Conservation (phyloP, 2,888 invertebrate species). For the Cryptops parisi region DNA sequence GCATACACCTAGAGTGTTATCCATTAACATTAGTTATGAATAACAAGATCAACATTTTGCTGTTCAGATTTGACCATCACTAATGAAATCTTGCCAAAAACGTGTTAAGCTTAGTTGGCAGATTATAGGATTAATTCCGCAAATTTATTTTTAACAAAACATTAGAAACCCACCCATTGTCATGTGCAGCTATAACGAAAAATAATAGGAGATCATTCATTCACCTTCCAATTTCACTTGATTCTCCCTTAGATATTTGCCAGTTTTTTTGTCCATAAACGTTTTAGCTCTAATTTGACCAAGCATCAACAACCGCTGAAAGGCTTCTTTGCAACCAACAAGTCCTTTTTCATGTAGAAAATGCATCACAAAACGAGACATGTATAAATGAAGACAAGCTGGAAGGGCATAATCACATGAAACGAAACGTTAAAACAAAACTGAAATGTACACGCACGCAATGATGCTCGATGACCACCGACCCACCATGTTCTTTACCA, state of each 20-base stretch:
- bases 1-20: too few relatives aligned
- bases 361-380: constrained; percentile 85
- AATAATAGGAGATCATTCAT: too few relatives aligned
- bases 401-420: constrained; percentile 17
- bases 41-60: too few relatives aligned
- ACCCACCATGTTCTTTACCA: constrained; percentile 79
- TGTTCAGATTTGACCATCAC: too few relatives aligned
- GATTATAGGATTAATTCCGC: too few relatives aligned
- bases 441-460: constrained; percentile 16
- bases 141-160: not conserved
- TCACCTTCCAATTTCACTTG: constrained; percentile 44
- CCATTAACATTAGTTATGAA: too few relatives aligned
- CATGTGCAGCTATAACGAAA: too few relatives aligned
- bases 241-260: constrained; percentile 57
- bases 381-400: constrained; percentile 91
- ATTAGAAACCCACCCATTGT: not conserved
- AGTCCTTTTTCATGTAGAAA: constrained; percentile 71
- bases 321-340: constrained; percentile 67
- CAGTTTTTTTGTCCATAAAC: constrained; percentile 54
- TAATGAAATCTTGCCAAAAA: too few relatives aligned
- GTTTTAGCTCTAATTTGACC: constrained; percentile 90
- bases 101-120: too few relatives aligned
- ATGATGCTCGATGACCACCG: constrained; percentile 1
- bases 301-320: constrained; percentile 76
- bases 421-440: constrained; percentile 21